A percentile compares a stretch with the other conserved stretches of the same genome.
Evolutionary conservation across 2,888 invertebrate species (phyloP).

Genomic region (Troides helena): DNA sequence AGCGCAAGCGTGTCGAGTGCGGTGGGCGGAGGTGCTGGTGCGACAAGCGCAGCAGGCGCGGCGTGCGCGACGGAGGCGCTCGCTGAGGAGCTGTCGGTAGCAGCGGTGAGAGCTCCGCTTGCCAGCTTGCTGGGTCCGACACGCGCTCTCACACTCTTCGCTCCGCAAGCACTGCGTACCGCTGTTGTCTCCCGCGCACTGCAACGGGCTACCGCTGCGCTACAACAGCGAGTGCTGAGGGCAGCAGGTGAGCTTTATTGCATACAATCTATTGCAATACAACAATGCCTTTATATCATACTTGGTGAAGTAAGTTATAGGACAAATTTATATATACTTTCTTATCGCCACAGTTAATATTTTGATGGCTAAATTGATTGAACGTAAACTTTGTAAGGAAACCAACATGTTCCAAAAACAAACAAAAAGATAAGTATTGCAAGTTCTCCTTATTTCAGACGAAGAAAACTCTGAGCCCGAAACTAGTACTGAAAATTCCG

Average conservation of each 20-base stretch:
- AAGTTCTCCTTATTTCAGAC: slow-evolving; percentile 35
- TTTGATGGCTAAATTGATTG: no score
- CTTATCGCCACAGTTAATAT: no score
- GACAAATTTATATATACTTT: no score
- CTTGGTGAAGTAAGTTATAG: no score
- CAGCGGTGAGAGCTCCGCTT: slow-evolving; percentile 41
- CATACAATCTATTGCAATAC: background rate
- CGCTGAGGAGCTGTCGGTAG: slow-evolving; percentile 51
- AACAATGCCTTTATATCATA: no score
- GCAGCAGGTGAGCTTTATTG: slow-evolving; percentile 32
- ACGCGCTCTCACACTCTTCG: slow-evolving; percentile 49
- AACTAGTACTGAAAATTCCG: slow-evolving; percentile 36
- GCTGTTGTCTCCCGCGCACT: slow-evolving; percentile 34
- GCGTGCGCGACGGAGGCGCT: slow-evolving; percentile 46
- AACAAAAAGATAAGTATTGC: background rate
- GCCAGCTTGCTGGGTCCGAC: slow-evolving; percentile 50
- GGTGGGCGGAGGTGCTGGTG: slow-evolving; percentile 34
- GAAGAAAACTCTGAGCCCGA: slow-evolving; percentile 57
- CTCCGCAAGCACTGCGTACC: slow-evolving; percentile 39
- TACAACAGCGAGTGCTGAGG: slow-evolving; percentile 47
- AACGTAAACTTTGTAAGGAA: no score
- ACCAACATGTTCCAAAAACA: no score
- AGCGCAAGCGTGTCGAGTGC: slow-evolving; percentile 33
- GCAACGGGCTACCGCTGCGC: slow-evolving; percentile 37
- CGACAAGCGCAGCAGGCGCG: slow-evolving; percentile 30